Percentiles rank a stretch among this genome's conserved stretches.
Conservation (phyloP, 2,113 vertebrate species). For the crab-eating macaque (Macaca fascicularis) region DNA sequence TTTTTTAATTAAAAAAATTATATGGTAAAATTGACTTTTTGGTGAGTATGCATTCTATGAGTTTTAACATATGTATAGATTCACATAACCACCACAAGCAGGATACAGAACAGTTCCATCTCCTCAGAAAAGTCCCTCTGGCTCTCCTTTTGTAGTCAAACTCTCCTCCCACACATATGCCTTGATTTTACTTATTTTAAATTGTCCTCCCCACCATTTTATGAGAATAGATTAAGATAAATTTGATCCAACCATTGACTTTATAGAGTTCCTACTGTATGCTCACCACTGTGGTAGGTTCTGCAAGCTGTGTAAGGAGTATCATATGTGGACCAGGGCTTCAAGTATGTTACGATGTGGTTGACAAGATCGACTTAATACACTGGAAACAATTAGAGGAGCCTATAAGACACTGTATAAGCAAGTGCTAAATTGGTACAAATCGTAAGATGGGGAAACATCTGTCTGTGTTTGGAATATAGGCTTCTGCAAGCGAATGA, state of each 20-base stretch:
- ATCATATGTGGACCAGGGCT: background rate
- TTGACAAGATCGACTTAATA: slow-evolving; percentile 31
- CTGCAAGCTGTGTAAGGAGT: background rate
- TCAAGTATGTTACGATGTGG: slow-evolving; percentile 4
- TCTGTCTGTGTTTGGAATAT: slow-evolving; percentile 29
- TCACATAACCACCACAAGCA: background rate
- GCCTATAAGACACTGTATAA: slow-evolving; percentile 16
- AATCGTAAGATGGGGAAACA: background rate
- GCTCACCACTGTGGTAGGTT: background rate
- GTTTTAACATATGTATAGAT: slow-evolving; percentile 19
- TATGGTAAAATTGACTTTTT: slow-evolving; percentile 32
- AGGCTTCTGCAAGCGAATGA: slow-evolving; percentile 36
- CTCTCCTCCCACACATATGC: background rate
- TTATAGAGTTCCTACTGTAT: background rate
- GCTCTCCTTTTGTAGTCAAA: background rate
- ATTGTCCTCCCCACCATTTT: slow-evolving; percentile 33
- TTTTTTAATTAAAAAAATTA: background rate
- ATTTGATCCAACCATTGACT: slow-evolving; percentile 35
- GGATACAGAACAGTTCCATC: background rate
- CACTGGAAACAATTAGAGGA: slow-evolving; percentile 20
- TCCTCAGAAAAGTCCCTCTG: background rate
- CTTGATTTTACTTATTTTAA: slow-evolving; percentile 57
- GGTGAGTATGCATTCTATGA: background rate
- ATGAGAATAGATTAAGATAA: slow-evolving; percentile 12
- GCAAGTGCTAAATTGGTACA: slow-evolving; percentile 48